Percentiles rank a stretch among this genome's conserved stretches.
phyloP scores from a whole-genome alignment of 2,113 vertebrate species.

The Nyctibius bracteatus region DNA sequence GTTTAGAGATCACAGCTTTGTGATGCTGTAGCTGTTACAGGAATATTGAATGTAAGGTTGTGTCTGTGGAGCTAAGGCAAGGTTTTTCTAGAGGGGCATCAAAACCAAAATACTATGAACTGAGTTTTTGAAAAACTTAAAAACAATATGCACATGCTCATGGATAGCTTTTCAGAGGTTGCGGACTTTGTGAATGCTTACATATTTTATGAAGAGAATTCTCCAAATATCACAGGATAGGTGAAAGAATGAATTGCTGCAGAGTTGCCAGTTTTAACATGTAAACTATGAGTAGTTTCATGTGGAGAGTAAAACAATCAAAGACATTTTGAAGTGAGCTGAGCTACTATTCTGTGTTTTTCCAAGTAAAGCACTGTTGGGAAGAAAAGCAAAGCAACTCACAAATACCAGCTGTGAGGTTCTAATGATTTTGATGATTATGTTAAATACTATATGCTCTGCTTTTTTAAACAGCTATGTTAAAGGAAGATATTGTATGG shows the following conservation, averaged over 20 bases:
- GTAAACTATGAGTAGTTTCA: not conserved
- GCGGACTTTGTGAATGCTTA: not conserved
- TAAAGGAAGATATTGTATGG: not conserved
- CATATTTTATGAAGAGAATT: not conserved
- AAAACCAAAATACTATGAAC: not conserved
- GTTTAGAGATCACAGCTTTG: not conserved
- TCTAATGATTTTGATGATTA: not conserved
- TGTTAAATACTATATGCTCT: not conserved
- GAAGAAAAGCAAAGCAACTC: not conserved
- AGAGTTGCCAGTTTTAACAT: not conserved
- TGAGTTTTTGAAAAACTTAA: not conserved
- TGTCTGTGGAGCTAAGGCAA: not conserved
- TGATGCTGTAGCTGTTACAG: not conserved
- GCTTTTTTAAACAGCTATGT: not conserved
- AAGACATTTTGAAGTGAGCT: not conserved
- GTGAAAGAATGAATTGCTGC: not conserved
- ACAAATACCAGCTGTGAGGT: not conserved
- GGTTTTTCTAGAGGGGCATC: not conserved
- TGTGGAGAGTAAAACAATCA: not conserved
- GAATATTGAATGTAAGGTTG: not conserved
- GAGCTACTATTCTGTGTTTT: not conserved
- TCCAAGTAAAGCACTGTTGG: not conserved
- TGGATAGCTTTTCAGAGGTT: not conserved
- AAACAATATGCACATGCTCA: rapidly evolving
- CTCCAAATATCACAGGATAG: not conserved